Conservation (phyloP, 2,797 vertebrate species). For the Eulemur coronatus region DNA sequence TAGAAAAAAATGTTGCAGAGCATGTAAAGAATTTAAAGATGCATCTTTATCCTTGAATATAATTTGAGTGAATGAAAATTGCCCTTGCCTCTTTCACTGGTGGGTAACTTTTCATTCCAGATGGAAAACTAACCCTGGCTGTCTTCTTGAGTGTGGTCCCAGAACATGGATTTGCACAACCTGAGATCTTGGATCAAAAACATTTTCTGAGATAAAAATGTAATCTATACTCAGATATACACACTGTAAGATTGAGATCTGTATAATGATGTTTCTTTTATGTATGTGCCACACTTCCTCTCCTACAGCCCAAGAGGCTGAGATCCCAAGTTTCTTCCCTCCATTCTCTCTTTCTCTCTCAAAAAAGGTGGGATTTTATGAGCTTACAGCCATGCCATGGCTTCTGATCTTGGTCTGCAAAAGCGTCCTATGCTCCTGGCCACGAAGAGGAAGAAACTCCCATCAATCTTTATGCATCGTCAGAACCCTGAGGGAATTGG, state of each 20-base stretch:
- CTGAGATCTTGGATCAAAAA: neutral
- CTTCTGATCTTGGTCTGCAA: neutral
- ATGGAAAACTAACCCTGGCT: neutral
- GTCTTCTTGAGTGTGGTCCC: neutral
- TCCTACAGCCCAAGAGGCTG: neutral
- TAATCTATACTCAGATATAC: neutral
- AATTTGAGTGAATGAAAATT: conserved; percentile 5
- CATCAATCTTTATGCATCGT: neutral
- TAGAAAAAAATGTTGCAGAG: neutral
- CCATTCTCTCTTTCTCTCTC: neutral
- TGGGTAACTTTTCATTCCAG: neutral
- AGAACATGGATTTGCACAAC: neutral
- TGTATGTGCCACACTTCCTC: neutral
- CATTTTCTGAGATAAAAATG: neutral
- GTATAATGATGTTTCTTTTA: neutral
- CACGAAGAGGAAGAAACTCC: neutral
- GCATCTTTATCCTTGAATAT: neutral
- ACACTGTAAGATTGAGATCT: neutral
- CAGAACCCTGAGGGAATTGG: neutral
- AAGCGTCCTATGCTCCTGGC: neutral
- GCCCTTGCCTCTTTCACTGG: neutral
- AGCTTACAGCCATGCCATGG: neutral
- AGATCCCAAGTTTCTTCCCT: neutral
- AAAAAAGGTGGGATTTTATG: neutral
- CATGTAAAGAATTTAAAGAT: neutral